A percentile compares a stretch with the other conserved stretches of the same genome.
These are phyloP conservation scores for Alosa alosa DNA, from an alignment of 2,113 vertebrate species.

Conservation along the genomic window DNA sequence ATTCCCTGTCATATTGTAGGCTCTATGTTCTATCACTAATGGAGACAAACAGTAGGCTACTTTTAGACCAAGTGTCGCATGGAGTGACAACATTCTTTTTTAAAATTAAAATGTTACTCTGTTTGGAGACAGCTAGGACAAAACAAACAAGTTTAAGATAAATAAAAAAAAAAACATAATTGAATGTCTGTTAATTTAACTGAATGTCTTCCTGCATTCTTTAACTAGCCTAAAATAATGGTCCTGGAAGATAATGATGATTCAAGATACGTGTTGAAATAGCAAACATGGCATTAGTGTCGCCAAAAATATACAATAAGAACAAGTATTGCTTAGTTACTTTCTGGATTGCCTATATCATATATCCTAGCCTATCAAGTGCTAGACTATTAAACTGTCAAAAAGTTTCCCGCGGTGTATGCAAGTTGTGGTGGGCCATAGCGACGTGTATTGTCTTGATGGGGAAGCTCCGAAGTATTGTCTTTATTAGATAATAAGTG, in stretches of 20 bases:
- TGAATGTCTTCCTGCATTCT: neutral
- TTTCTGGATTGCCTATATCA: neutral
- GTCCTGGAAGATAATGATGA: neutral
- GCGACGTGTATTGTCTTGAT: conserved; percentile 60
- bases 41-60: neutral
- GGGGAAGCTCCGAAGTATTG: conserved; percentile 58
- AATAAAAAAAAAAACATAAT: neutral
- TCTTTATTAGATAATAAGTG: conserved; percentile 61
- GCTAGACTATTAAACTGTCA: neutral
- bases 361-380: neutral
- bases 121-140: neutral
- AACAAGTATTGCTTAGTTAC: neutral
- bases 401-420: conserved; percentile 22
- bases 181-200: neutral
- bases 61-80: too few relatives aligned
- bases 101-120: too few relatives aligned
- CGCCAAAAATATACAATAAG: neutral
- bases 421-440: neutral
- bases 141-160: neutral
- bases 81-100: too few relatives aligned
- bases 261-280: neutral
- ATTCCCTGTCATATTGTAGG: neutral
- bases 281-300: neutral
- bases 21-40: neutral
- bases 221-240: neutral